Conservation (phyloP, 35 echinoderm and acorn worm species). For the Anneissia japonica region DNA sequence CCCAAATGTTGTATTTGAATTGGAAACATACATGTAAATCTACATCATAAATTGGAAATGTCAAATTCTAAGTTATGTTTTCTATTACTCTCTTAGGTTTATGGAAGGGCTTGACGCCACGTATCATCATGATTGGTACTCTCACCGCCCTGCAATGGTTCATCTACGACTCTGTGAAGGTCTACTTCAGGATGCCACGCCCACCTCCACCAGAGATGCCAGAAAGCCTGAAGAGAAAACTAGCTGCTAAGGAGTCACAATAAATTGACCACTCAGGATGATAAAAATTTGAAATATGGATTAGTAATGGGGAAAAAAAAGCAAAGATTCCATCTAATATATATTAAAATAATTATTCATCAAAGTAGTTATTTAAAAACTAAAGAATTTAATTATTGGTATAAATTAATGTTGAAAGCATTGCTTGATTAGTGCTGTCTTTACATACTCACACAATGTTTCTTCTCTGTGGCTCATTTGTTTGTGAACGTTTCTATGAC, state of each 20-base stretch:
- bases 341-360: no score
- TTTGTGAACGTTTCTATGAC: no score
- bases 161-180: constrained; percentile 99
- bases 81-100: constrained; percentile 45
- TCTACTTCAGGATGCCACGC: constrained; percentile 95
- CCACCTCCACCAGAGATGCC: constrained; percentile 99
- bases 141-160: constrained; percentile 98
- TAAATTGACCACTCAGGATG: background rate
- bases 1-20: background rate
- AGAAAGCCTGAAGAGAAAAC: constrained; percentile 66
- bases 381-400: no score
- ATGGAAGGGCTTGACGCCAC: constrained; percentile 94
- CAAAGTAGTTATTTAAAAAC: no score
- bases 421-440: no score
- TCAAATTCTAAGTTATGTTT: no score
- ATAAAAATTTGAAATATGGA: no score
- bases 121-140: constrained; percentile 99
- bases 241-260: constrained; percentile 41
- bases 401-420: no score
- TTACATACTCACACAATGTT: no score
- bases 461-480: no score
- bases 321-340: no score
- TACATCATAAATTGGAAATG: background rate
- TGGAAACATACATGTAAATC: background rate
- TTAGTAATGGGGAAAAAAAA: no score